These are phyloP conservation scores for Alfaro cultratus DNA, from an alignment of 2,797 vertebrate species.

Conservation along the genomic window DNA sequence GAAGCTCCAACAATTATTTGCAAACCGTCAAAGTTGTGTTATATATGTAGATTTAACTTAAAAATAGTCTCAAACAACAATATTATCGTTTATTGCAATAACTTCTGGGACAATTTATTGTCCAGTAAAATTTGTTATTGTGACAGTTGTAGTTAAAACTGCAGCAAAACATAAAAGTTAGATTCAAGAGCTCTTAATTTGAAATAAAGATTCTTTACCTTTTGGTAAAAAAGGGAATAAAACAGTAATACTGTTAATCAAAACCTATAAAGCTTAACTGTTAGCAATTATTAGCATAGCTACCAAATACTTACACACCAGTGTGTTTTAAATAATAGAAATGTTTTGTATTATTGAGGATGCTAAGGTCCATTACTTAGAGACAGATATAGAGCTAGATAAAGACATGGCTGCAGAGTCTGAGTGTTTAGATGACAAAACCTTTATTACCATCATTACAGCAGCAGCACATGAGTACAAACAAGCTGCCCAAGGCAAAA, in stretches of 20 bases:
- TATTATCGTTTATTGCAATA: no score
- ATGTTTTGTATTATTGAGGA: constrained; percentile 45
- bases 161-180: neutral
- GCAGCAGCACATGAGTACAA: constrained; percentile 16
- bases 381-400: constrained; percentile 34
- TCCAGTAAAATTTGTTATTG: no score
- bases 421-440: constrained; percentile 14
- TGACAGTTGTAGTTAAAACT: no score
- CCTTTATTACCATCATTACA: constrained; percentile 30
- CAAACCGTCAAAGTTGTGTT: neutral
- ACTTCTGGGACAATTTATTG: no score
- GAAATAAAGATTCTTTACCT: neutral
- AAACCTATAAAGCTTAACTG: neutral
- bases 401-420: constrained; percentile 20
- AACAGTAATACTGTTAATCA: neutral
- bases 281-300: neutral
- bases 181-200: neutral
- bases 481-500: constrained; percentile 25
- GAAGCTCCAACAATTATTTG: neutral
- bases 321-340: constrained; percentile 58
- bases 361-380: constrained; percentile 60
- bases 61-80: no score
- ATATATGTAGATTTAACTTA: neutral
- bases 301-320: constrained; percentile 6
- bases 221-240: neutral